Evolutionary conservation across 2,888 invertebrate genomes (phyloP), one percentile per base, ranked within the genome.

Genomic region (Melanchra persicariae): DNA sequence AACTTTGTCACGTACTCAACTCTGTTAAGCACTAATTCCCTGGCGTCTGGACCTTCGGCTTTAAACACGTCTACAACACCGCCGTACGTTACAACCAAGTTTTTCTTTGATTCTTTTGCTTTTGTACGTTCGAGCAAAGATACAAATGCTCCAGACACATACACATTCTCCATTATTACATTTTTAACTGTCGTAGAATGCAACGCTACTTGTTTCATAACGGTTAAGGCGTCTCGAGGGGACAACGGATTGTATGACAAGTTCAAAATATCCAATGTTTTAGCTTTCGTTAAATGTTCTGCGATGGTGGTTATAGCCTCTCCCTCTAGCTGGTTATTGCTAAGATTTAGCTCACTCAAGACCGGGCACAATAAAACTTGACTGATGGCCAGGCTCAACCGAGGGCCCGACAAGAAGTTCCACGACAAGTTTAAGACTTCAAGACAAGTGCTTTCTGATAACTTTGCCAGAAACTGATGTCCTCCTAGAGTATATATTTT

Each of bases 201-300:
- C 2, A 69, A 64, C 73, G 84, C 89, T 74, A 93, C 81, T 81
- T 88, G 91, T 5, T 66, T 26, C 2, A 94, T 71, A 43, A 93
- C 70, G n/a, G 52, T 71, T 2, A 89, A 17, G 22, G 93, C 91
- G 60, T 94, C 93, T 0, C 49, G 74, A 12, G 89, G 85, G 2
- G 88, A 81, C 79, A 94, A 62, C 1, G 93, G 93, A 66, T 94
- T 94, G 61, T 78, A 88, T 15, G 94, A 93, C 63, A 94, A 79
- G 87, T 93, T 83, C 6, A 94, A 84, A 1, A 88, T 90, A 0
- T 82, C 61, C 30, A 94, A 66, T 60, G 90, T 91, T 65, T 91
- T 90, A 1, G 93, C 89, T 66, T 84, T 88, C 0, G 40, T 55
- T 60, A 94, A 68, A 64, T 52, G 66, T 40, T 47, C 64, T 37